Percentiles rank a stretch among this genome's conserved stretches.
Conservation (phyloP, 2,113 vertebrate genomes). For the Gymnocephalus cernua region DNA sequence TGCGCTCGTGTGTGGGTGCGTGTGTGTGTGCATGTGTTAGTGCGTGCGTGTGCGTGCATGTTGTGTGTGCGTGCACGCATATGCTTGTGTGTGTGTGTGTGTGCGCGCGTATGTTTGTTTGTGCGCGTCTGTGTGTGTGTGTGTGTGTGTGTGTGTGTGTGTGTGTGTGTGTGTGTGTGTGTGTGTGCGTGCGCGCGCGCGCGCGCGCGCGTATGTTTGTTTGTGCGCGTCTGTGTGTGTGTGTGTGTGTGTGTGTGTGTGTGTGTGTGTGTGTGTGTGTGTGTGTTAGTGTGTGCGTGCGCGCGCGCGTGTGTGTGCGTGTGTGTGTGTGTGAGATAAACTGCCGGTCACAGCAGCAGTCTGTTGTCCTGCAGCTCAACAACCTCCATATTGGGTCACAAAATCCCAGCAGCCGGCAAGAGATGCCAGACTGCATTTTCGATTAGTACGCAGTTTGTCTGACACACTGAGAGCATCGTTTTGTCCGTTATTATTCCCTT, state of each 20-base stretch:
- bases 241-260: background rate
- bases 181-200: too few species aligned
- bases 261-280: background rate
- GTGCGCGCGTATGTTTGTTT: background rate
- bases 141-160: too few species aligned
- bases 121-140: background rate
- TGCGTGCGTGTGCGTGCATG: background rate
- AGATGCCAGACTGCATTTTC: background rate
- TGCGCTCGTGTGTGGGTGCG: background rate
- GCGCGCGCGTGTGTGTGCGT: background rate
- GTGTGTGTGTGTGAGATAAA: background rate
- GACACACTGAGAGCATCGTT: background rate
- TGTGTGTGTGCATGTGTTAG: background rate
- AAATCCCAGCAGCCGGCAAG: background rate
- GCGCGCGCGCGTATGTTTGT: too few species aligned
- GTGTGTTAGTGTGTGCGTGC: too few species aligned
- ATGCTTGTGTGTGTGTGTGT: background rate
- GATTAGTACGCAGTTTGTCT: background rate
- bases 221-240: background rate
- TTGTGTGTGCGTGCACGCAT: background rate
- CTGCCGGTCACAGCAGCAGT: slow-evolving; percentile 3
- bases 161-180: too few species aligned
- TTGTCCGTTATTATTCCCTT: background rate
- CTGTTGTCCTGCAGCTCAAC: background rate
- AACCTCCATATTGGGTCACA: slow-evolving; percentile 4